A percentile compares a stretch with the other conserved stretches of the same genome.
Evolutionary conservation across 2,888 invertebrate species (phyloP).

Genomic region (Polia nebulosa): DNA sequence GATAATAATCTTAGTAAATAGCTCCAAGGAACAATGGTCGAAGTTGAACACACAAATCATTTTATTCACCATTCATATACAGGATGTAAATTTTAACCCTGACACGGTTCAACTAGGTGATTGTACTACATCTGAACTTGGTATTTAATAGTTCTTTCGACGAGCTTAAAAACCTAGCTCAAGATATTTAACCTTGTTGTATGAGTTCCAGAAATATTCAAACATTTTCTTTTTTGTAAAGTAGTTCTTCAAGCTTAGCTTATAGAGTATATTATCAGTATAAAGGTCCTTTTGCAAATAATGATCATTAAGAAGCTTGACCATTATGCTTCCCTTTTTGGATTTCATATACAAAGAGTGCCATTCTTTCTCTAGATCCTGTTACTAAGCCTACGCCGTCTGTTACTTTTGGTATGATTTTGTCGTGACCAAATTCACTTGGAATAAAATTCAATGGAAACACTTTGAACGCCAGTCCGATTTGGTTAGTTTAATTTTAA

Average conservation of each 20-base stretch:
- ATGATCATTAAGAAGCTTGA: background rate
- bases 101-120: constrained; percentile 21
- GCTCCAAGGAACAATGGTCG: constrained; percentile 20
- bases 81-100: constrained; percentile 22
- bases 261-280: background rate
- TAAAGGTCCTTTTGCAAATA: background rate
- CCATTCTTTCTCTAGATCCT: background rate
- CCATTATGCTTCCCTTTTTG: background rate
- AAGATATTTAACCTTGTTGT: constrained; percentile 12
- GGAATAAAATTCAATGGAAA: background rate
- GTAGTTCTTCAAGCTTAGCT: background rate
- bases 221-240: background rate
- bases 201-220: background rate
- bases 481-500: background rate
- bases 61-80: constrained; percentile 5
- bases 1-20: constrained; percentile 12
- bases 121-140: constrained; percentile 20
- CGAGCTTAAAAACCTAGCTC: background rate
- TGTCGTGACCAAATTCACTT: too few species aligned
- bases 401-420: too few species aligned
- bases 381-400: background rate
- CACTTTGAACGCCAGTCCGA: background rate
- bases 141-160: constrained; percentile 8
- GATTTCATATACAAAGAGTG: background rate
- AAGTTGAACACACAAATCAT: constrained; percentile 33